These are phyloP conservation scores for Acanthisitta chloris DNA, from an alignment of 2,113 vertebrate genomes.

Conservation along the genomic window DNA sequence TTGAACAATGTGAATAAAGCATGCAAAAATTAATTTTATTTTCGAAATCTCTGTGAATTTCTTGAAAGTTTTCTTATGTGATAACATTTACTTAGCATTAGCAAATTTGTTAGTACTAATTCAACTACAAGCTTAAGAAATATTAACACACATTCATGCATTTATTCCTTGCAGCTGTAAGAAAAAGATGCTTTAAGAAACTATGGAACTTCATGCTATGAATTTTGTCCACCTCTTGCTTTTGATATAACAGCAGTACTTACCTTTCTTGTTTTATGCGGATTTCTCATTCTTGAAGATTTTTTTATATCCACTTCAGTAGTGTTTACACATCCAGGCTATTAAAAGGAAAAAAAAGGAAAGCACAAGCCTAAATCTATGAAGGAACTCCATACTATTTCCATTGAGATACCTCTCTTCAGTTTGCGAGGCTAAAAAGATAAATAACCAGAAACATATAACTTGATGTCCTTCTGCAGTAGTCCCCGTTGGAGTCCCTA, in stretches of 20 bases:
- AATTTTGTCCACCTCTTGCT: neutral
- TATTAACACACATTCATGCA: neutral
- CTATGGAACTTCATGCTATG: neutral
- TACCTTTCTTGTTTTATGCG: constrained; percentile 97
- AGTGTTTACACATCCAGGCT: constrained; percentile 98
- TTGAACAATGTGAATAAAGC: neutral
- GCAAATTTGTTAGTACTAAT: neutral
- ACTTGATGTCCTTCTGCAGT: neutral
- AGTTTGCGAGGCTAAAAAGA: neutral
- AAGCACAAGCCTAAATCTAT: neutral
- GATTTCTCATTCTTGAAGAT: constrained; percentile 96
- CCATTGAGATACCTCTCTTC: neutral
- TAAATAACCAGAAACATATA: neutral
- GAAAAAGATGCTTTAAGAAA: neutral
- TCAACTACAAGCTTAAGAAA: neutral
- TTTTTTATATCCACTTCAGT: constrained; percentile 99
- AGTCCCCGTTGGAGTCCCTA: neutral
- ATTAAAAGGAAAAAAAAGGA: constrained; percentile 17
- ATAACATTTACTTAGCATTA: neutral
- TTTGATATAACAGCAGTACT: neutral
- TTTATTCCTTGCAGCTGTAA: neutral
- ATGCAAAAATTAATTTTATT: neutral
- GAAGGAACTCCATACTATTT: neutral
- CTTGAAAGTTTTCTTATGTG: neutral
- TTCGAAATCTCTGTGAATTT: neutral